Evolutionary conservation across 2,888 invertebrate genomes (phyloP), one percentile per base, ranked within the genome.

Genomic region (Cephus spinipes): DNA sequence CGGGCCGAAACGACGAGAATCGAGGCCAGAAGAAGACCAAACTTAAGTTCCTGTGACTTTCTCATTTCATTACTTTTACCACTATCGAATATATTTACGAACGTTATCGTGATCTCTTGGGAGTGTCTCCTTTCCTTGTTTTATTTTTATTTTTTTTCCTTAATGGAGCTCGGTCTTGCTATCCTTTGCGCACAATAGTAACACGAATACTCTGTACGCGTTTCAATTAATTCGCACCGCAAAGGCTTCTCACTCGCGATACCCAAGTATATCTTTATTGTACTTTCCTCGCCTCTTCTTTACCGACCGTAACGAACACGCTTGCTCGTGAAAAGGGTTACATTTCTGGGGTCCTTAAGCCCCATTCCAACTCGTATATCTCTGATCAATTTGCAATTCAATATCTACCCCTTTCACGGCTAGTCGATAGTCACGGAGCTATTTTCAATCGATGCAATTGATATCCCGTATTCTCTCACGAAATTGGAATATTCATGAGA

Each of bases 11-110:
- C 80, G 9, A 81, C 77, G 69, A 79, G 82, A 33, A 83, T 81
- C 77, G 55, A 79, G 74, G 80, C 77, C 78, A 83, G 73, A 30
- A 79, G 76, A 30, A 79, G 76, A 79, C 73, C 79, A 55, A 40
- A 83, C 76, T 36, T 81, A 35, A 76, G 77, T 23, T 55, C 23
- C 30, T 36, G 55, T 68, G 79, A 76, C 68, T 78, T 77, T 75
- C 78, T 76, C 78, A 78, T 78, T 68, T 78, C 31, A 15, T 31
- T 69, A 23, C 33, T 12, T 31, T 55, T 73, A 15, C 4, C 34
- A 33, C n/a, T 36, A 12, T 55, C 33, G 15, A 69, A 34, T 34
- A 9, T 75, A 35, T n/a, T 31, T 32, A 3, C 4, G 12, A 33
- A 32, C 31, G 71, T 31, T 31, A 71, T 31, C 12, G 31, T 9